Base-by-base conservation (phyloP, 2,888 invertebrate species). In the Chalcosyrphus nemorum region DNA sequence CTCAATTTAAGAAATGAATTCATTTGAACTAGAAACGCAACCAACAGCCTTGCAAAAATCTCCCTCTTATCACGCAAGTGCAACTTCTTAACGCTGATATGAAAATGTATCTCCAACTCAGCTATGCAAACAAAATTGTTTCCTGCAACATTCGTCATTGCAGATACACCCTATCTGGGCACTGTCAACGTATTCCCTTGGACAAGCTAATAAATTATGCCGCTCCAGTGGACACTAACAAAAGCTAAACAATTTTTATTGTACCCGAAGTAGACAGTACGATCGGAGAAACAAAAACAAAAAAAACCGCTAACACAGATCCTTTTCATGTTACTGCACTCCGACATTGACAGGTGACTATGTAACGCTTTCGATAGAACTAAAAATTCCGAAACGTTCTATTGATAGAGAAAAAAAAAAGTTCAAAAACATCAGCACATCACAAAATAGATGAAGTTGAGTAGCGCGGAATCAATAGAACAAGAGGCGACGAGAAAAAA, bases 131-230 rank as follows among this genome's bases (percentile, higher is more conserved):
- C 19, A n/a, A 21, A 56, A 57, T 57, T 41, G 15, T 81, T 70
- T 68, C 68, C 68, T 75, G 61, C 56, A 75, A 68, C 75, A 81
- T 66, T 66, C 47, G 24, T 57, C 63, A 54, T 54, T n/a, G 7
- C 32, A 17, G 11, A 32, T 13, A 11, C 13, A 27, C 38, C 21
- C 65, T 52, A 65, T 54, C 59, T 47, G 41, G 19, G 66, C 43
- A 7, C 38, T 59, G 77, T 38, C 81, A 52, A 50, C 71, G 76
- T 50, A 27, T 72, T 65, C 52, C 68, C 54, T 63, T 43, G 74
- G 74, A 70, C 57, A 65, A n/a, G 70, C 57, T 63, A 75, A 84
- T 84, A 84, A 84, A 80, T 84, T 59, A 84, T 45, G 56, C 35
- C 80, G 70, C 66, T 61, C 59, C 61, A 72, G 52, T 50, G 65